These are phyloP conservation scores for Columba guinea DNA, from an alignment of 2,797 vertebrate genomes.

Conservation along the genomic window DNA sequence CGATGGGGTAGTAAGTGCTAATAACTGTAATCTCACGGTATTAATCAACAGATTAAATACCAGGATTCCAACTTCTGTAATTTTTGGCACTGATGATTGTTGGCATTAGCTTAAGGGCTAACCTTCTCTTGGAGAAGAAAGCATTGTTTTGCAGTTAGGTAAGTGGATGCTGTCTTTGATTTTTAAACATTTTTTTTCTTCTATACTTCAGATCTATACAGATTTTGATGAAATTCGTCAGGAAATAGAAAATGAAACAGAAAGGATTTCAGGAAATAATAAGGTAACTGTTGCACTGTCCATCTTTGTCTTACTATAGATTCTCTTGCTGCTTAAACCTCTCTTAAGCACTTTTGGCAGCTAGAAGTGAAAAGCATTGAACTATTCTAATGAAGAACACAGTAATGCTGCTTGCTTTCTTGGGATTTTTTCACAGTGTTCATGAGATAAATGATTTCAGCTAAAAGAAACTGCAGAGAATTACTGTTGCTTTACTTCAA, in stretches of 20 bases:
- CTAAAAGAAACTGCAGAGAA: not conserved
- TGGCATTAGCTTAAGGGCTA: not conserved
- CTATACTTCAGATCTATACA: constrained; percentile 85
- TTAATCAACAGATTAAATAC: not conserved
- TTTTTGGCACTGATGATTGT: not conserved
- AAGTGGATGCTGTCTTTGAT: not conserved
- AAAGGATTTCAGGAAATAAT: constrained; percentile 95
- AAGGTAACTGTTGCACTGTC: constrained; percentile 81
- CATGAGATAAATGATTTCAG: not conserved
- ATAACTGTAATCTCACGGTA: not conserved
- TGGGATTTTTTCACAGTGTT: not conserved
- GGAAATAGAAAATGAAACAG: constrained; percentile 97
- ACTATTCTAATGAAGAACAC: not conserved
- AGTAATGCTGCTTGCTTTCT: not conserved
- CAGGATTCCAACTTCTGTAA: not conserved
- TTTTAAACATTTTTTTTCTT: not conserved
- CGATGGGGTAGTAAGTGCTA: not conserved
- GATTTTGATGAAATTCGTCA: constrained; percentile 99
- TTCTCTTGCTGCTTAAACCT: not conserved
- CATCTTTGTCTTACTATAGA: not conserved
- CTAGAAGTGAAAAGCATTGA: not conserved
- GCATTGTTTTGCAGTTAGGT: not conserved
- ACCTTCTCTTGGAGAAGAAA: not conserved
- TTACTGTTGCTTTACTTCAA: not conserved
- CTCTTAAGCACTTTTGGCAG: not conserved